Conservation (phyloP, 2,888 invertebrate species). For the Chromoteleia sp. region DNA sequence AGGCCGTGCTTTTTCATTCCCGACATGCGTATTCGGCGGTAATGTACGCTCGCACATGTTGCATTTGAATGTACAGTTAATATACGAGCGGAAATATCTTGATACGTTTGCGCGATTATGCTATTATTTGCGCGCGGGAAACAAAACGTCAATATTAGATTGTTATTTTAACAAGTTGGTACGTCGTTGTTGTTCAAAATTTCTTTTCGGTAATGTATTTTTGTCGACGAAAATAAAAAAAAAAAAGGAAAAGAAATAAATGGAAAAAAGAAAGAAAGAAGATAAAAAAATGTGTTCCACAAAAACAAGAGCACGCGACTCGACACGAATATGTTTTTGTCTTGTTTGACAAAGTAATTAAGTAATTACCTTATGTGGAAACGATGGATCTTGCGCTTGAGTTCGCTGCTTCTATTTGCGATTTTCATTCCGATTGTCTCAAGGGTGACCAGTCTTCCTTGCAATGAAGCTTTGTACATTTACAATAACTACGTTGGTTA, state of each 20-base stretch:
- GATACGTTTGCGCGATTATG: slow-evolving; percentile 64
- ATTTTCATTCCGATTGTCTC: neutral
- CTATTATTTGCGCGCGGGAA: slow-evolving; percentile 47
- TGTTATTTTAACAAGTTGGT: slow-evolving; percentile 24
- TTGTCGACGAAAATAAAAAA: too few relatives aligned
- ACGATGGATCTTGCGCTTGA: too few relatives aligned
- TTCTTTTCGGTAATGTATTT: slow-evolving; percentile 20
- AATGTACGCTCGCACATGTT: slow-evolving; percentile 62
- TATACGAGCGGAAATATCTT: slow-evolving; percentile 65
- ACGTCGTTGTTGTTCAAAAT: slow-evolving; percentile 18
- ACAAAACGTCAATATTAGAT: slow-evolving; percentile 41
- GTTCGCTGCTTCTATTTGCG: neutral
- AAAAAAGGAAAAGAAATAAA: too few relatives aligned
- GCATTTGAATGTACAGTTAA: slow-evolving; percentile 57
- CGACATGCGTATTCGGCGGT: slow-evolving; percentile 56
- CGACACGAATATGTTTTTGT: slow-evolving; percentile 2
- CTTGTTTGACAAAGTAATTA: slow-evolving; percentile 10
- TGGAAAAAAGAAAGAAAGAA: slow-evolving; percentile 2
- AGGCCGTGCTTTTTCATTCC: slow-evolving; percentile 45
- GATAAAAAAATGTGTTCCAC: too few relatives aligned
- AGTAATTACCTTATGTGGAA: slow-evolving; percentile 1
- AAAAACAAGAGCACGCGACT: neutral
- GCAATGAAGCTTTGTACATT: neutral
- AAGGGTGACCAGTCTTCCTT: neutral
- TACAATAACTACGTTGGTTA: neutral